phyloP scores from a whole-genome alignment of 2,888 invertebrate genomes.

The Plagodis pulveraria region DNA sequence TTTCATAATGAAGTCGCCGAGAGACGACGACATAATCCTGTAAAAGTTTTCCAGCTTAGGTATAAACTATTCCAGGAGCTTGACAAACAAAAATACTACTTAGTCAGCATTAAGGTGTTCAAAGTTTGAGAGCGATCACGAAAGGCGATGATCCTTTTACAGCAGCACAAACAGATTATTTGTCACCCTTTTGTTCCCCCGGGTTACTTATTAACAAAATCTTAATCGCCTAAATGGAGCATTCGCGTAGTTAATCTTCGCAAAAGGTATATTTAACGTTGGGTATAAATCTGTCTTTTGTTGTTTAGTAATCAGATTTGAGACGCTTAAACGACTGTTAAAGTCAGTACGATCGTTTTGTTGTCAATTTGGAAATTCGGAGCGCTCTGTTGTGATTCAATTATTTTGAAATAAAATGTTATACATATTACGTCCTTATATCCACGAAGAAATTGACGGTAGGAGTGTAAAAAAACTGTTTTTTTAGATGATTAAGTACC shows the following conservation, averaged over 20 bases:
- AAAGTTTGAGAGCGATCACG: conserved; percentile 27
- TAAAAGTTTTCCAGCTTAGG: too few species aligned
- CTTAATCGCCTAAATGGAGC: conserved; percentile 75
- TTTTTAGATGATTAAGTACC: too few species aligned
- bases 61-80: too few species aligned
- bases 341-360: conserved; percentile 13
- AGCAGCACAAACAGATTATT: conserved; percentile 71
- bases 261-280: conserved; percentile 65
- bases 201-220: conserved; percentile 73
- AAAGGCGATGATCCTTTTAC: conserved; percentile 48
- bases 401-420: not conserved
- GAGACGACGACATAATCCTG: too few species aligned
- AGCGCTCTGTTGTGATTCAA: not conserved
- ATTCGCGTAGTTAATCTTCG: conserved; percentile 66
- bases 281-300: conserved; percentile 62
- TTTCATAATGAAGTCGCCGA: too few species aligned
- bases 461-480: too few species aligned
- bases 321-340: conserved; percentile 28
- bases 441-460: too few species aligned
- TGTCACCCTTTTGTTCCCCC: conserved; percentile 74
- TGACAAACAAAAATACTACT: too few species aligned
- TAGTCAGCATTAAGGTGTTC: not conserved
- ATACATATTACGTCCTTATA: too few species aligned
- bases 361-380: not conserved
- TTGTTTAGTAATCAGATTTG: conserved; percentile 51